Base-by-base conservation (phyloP, 2,888 invertebrate species). In the Lumbricus terrestris region DNA sequence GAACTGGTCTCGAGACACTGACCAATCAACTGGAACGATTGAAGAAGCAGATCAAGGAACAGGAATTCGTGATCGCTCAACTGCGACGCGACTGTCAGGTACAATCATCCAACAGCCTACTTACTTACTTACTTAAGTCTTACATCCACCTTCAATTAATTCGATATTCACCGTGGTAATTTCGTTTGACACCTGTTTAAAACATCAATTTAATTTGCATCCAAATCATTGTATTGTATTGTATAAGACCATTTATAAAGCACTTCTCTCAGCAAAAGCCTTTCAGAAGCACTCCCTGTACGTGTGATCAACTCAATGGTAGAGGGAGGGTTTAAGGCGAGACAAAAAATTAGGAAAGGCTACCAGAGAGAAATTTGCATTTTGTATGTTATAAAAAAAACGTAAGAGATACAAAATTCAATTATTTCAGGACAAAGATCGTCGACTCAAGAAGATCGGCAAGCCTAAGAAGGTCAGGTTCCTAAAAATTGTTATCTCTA, bases 351-450 rank as follows among this genome's bases (percentile, higher is more conserved):
- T n/a, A n/a, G n/a, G n/a, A n/a, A n/a, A n/a, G n/a, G n/a, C n/a
- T n/a, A n/a, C n/a, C n/a, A n/a, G n/a, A n/a, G n/a, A n/a, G n/a
- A n/a, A n/a, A n/a, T n/a, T n/a, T n/a, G n/a, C n/a, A 69, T n/a
- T 69, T 69, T 16, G 16, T n/a, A 11, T 69, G 29, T n/a, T n/a
- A 8, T 69, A 69, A 69, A 69, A 69, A n/a, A 1, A 69, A n/a
- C 69, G 29, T n/a, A 13, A 69, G 13, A 69, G 69, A 69, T 69
- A n/a, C n/a, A n/a, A 69, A 69, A 69, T 69, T 69, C 69, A n/a
- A 5, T 85, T 35, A n/a, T 83, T 85, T 85, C 37, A 85, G 85
- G 85, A 85, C n/a, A 85, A 85, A 85, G 85, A 85, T 85, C 85
- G 85, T 15, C 35, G 6, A 35, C 18, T 85, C 6, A 85, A 85